phyloP scores from a whole-genome alignment of 2,888 invertebrate species.

The Agrotis clavis region DNA sequence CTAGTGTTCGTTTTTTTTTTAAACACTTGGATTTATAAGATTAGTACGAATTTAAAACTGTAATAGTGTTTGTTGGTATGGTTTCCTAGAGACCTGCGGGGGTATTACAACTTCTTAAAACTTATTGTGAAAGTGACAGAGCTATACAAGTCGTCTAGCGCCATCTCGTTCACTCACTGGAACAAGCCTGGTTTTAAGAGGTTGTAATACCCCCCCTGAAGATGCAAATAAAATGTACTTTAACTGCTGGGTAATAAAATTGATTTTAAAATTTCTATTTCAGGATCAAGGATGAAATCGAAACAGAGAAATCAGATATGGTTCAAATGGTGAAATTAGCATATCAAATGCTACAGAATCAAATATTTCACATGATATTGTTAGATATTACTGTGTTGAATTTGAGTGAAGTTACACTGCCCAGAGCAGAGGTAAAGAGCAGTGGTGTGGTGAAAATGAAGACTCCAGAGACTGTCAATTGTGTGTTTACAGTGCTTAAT shows the following conservation, averaged over 20 bases:
- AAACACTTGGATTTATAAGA: no score
- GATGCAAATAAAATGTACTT: no score
- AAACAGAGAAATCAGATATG: slow-evolving; percentile 71
- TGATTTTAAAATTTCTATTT: slow-evolving; percentile 61
- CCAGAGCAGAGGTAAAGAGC: slow-evolving; percentile 82
- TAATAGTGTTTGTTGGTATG: neutral
- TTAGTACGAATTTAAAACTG: neutral
- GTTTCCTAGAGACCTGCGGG: neutral
- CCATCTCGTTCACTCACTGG: no score
- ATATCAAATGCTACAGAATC: slow-evolving; percentile 83
- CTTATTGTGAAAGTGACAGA: no score
- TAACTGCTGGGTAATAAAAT: neutral
- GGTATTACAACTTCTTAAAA: no score
- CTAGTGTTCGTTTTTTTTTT: no score
- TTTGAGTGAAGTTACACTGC: slow-evolving; percentile 79
- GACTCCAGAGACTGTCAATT: slow-evolving; percentile 83
- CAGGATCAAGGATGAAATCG: slow-evolving; percentile 78
- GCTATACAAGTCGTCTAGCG: no score
- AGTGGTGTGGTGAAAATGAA: slow-evolving; percentile 85
- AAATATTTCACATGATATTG: slow-evolving; percentile 78
- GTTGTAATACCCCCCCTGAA: no score
- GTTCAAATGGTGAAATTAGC: slow-evolving; percentile 74
- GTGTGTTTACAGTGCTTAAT: slow-evolving; percentile 83
- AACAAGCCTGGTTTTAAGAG: no score
- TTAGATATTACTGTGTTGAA: slow-evolving; percentile 82